Evolutionary conservation across 1,140 invertebrate genomes (phyloP), one percentile per base, ranked within the genome.

Genomic region (Drosophila sp.): DNA sequence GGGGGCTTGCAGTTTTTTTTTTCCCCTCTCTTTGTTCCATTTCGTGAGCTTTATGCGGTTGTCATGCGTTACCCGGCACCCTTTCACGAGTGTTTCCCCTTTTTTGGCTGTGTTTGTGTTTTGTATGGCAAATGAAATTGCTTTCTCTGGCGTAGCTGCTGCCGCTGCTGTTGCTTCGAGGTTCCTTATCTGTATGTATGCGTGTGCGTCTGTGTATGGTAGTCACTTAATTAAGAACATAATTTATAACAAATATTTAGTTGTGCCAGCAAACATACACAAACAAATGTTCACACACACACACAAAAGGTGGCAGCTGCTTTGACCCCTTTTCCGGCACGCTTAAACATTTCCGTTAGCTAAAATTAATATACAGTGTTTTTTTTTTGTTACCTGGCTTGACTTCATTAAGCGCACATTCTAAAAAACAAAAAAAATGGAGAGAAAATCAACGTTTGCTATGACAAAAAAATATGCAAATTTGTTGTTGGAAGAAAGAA

Each of bases 181-280:
- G 66, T 60, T 64, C 72, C 56, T 75, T 54, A 66, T 66, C 63
- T 66, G 54, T 55, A 33, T 56, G 60, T 56, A 3, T 60, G 33
- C 30, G 57, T 80, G 64, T 77, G 73, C 69, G 58, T 50, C 11
- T 60, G 17, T 41, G 47, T 64, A 69, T 55, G 66, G 68, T 23
- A 80, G 84, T 80, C 84, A 78, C 84, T 89, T 89, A 89, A 89
- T 89, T 89, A 89, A 80, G 71, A 84, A 61, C 73, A 89, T 89
- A 78, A 89, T 89, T 89, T 89, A 86, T 89, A 76, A 77, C 80
- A 89, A 89, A 87, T 89, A 89, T 89, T 86, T 86, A 87, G 83
- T 70, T 82, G 44, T 27, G 76, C 44, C 62, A 47, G 84, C 57
- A 69, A 70, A 74, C 67, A 71, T 66, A 86, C 62, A 69, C 66